Base-by-base conservation (phyloP, 2,888 invertebrate species). In the Torymus auratus region DNA sequence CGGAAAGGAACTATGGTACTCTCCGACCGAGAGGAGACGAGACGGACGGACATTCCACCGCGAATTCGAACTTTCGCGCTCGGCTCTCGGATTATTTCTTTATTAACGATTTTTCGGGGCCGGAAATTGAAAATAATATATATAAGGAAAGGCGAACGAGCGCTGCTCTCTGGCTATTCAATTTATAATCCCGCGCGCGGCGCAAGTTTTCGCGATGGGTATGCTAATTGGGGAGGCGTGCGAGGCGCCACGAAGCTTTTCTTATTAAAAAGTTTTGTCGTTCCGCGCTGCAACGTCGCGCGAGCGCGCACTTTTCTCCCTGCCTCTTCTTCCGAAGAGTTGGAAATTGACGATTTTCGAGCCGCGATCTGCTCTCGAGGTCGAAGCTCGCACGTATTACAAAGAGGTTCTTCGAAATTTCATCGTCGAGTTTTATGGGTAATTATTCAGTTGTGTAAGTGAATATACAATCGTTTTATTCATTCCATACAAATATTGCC, bases 1-100 rank as follows among this genome's bases (percentile, higher is more conserved):
- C 61, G 28, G 58, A 78, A 68, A 77, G 80, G 83, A 78, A 41
- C 41, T 41, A 41, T 7, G 41, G 80, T 81, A 78, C 71, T 82
- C 72, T 13, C 23, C 12, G 15, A n/a, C 50, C 15, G 10, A n/a
- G 14, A 13, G 28, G 15, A 20, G 15, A 11, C 20, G 28, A 20
- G 13, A 58, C 13, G 50, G 14, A 67, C 58, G 58, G 12, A 60
- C 20, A 62, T 28, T 17, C 53, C 53, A 12, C 12, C n/a, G 7
- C 17, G 23, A n/a, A 56, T n/a, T 11, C 60, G 17, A 60, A 60
- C 60, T 60, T 62, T 28, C 62, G 23, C 0, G 28, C 13, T 28
- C 13, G 11, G 62, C 28, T 55, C 15, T 10, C 0, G 55, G 50
- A 70, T 69, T 62, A 55, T 64, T 70, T 65, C 23, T 70, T 56